A percentile compares a stretch with the other conserved stretches of the same genome.
phyloP scores from a whole-genome alignment of 1,140 invertebrate genomes.

The Papilio dardanus region DNA sequence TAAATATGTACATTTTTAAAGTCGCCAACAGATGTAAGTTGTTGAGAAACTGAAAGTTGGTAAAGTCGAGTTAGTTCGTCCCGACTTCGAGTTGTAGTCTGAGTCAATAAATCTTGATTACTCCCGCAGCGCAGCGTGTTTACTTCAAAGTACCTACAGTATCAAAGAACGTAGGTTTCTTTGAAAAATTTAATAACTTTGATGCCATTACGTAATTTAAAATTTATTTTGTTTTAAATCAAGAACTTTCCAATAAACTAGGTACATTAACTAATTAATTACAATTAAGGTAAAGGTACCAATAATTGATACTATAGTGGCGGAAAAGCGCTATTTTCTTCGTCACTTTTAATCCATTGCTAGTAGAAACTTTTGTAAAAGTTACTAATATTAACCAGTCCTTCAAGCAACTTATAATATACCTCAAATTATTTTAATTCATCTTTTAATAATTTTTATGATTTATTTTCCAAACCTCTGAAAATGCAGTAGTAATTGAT shows the following conservation, averaged over 20 bases:
- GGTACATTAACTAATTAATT: neutral
- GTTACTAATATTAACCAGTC: too few relatives aligned
- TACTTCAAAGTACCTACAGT: neutral
- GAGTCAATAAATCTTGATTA: conserved; percentile 3
- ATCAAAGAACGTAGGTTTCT: too few relatives aligned
- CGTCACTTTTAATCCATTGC: too few relatives aligned
- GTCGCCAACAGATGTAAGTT: conserved; percentile 2
- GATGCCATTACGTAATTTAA: neutral
- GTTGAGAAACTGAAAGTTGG: neutral
- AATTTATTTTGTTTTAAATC: neutral
- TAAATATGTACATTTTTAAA: neutral
- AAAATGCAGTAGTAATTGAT: too few relatives aligned
- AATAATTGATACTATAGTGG: too few relatives aligned
- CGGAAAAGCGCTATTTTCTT: too few relatives aligned
- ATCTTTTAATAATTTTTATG: too few relatives aligned
- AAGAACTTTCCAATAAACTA: neutral
- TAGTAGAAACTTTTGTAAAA: too few relatives aligned
- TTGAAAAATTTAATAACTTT: neutral
- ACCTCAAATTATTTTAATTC: too few relatives aligned
- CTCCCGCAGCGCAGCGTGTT: neutral
- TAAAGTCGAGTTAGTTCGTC: conserved; percentile 28
- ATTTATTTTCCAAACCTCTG: too few relatives aligned
- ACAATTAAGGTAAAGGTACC: too few relatives aligned
- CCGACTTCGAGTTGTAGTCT: neutral
- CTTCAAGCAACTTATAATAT: too few relatives aligned